Evolutionary conservation across 2,888 invertebrate genomes (phyloP), one percentile per base, ranked within the genome.

Genomic region (Tinea trinotella): DNA sequence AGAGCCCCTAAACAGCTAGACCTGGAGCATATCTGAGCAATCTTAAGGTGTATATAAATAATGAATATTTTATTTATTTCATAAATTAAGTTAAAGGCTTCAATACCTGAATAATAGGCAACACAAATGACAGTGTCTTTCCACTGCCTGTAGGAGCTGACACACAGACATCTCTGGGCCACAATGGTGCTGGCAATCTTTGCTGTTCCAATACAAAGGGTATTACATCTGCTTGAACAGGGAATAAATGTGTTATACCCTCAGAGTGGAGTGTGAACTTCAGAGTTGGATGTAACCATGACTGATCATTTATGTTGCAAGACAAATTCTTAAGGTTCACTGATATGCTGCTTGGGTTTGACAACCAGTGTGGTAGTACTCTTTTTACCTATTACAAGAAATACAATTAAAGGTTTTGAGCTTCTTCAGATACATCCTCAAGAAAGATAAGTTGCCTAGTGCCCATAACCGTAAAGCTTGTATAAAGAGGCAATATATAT

Each of bases 81-180:
- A n/a, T n/a, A 22, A 5, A 7, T 22, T 22, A 22, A 22, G 22
- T 5, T 22, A 22, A 22, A 7, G 7, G 7, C 22, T 7, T 22
- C 7, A 7, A 10, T 46, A 91, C 88, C 83, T 97, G 94, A 34
- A 98, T 83, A 49, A 98, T 91, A 5, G 99, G 99, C 58, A 99
- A 78, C 50, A 95, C 96, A 89, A 95, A 99, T 2, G 97, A 93
- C 56, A 99, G 78, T 1, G 99, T 99, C 87, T 99, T 99, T 15
- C 99, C 99, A 85, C 97, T 98, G 13, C 98, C 98, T 1, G 99
- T 99, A 0, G 99, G 98, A 13, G 98, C 97, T 40, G 97, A 97
- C 20, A 99, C 95, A 80, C 99, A 99, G 53, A 98, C 87, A 74
- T 99, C 99, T 61, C 92, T 89, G 0, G 96, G 93, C 79, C 94